Evolutionary conservation across 1,140 invertebrate genomes (phyloP), one percentile per base, ranked within the genome.

Genomic region (Musca domestica): DNA sequence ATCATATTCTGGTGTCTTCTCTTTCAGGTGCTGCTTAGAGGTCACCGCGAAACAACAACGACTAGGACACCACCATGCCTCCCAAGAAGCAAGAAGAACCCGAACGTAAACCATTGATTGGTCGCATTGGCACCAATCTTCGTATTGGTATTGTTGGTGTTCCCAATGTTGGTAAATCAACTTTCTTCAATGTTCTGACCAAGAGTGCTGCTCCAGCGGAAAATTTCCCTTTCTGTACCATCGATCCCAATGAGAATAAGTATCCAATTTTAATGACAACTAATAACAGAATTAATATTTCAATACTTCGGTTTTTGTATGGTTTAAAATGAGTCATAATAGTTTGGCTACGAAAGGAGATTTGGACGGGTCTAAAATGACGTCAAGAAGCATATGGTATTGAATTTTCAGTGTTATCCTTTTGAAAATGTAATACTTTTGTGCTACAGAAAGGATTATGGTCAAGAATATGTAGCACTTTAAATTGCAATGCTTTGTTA

Each of bases 191-290:
- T 85, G 96, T 99, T 0, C 83, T 99, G 34, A 99, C 96, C 17
- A 96, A 98, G 82, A 98, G 95, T 81, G 90, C 94, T 77, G 97
- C 95, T 10, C 89, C 95, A 66, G 96, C 98, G 66, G 95, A 99
- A 85, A 99, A 99, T 80, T 98, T 99, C 83, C 98, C 98, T 5
- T 99, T 99, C 86, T 99, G 98, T 86, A 99, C 98, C 77, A 99
- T 99, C 79, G 96, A 99, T 86, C 98, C 98, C 22, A 99, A 99
- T 95, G 98, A 99, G 91, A 98, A 96, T 98, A 95, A 96, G 94
- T 95, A 92, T 91, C 78, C 80, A 81, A 84, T 82, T 72, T 68
- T 74, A 41, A 12, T 64, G 17, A 52, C 2, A 12, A 54, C 6
- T 54, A 54, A 51, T n/a, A n/a, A n/a, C n/a, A n/a, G n/a, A n/a